Evolutionary conservation across 1,140 invertebrate species (phyloP).

Genomic region (Drosophila sp.): DNA sequence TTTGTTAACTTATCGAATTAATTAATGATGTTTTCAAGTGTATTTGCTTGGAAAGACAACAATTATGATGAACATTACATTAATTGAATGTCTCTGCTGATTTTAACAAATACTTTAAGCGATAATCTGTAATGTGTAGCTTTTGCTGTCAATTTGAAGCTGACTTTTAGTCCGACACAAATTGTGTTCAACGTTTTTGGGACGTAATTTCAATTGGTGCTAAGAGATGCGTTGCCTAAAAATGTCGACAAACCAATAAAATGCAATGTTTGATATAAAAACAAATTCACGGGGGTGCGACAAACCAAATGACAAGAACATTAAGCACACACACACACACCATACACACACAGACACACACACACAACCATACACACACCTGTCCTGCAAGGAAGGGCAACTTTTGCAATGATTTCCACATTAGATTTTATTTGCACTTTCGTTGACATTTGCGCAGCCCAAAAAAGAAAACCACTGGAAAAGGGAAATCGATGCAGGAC

Average conservation of each 20-base stretch:
- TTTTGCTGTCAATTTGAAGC: not conserved
- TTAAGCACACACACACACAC: constrained; percentile 53
- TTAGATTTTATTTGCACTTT: constrained; percentile 83
- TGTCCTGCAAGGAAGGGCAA: constrained; percentile 18
- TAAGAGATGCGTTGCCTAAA: constrained; percentile 49
- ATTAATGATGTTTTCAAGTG: too few species aligned
- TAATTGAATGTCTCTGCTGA: too few species aligned
- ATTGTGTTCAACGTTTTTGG: not conserved
- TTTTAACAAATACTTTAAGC: not conserved
- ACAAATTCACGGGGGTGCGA: constrained; percentile 81
- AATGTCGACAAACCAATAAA: constrained; percentile 70
- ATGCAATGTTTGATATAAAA: constrained; percentile 79
- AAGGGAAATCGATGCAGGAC: not conserved
- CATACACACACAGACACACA: constrained; percentile 39
- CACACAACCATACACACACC: constrained; percentile 25
- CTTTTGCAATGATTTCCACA: constrained; percentile 79
- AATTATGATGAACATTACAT: too few species aligned
- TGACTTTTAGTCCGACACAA: not conserved
- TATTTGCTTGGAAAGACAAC: too few species aligned
- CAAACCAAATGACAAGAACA: constrained; percentile 80
- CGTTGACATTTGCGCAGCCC: constrained; percentile 76
- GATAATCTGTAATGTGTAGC: not conserved
- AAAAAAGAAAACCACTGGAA: constrained; percentile 12
- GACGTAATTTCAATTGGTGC: constrained; percentile 5
- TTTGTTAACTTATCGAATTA: too few species aligned